Conservation (phyloP, 37 sponge, comb jelly and placozoan species). For the Halichondria panicea region DNA sequence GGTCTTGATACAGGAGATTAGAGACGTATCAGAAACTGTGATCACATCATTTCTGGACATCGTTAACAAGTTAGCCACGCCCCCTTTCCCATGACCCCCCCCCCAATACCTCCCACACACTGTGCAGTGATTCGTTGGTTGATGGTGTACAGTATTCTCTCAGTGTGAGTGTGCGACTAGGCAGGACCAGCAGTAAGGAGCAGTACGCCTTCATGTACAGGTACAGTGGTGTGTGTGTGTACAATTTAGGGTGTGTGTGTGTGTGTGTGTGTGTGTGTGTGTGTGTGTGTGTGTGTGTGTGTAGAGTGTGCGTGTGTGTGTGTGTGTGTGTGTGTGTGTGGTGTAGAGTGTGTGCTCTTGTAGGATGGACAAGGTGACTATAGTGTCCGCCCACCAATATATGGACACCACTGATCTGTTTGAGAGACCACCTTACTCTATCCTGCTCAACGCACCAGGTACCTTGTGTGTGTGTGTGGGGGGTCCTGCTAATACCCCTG, state of each 20-base stretch:
- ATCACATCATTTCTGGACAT: conserved; percentile 49
- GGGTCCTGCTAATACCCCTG: no score
- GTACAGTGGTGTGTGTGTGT: background rate
- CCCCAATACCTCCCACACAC: background rate
- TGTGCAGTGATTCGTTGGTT: background rate
- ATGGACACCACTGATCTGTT: conserved; percentile 47
- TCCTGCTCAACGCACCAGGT: no score
- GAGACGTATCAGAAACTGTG: conserved; percentile 53
- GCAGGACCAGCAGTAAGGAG: conserved; percentile 75
- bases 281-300: background rate
- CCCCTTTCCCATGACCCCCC: background rate
- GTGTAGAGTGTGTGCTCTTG: no score
- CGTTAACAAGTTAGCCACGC: conserved; percentile 49
- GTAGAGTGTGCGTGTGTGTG: background rate
- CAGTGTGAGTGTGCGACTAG: conserved; percentile 70
- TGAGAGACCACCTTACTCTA: conserved; percentile 64
- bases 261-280: background rate
- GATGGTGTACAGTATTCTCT: conserved; percentile 14
- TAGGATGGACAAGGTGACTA: background rate
- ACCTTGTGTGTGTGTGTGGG: no score
- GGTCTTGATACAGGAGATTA: conserved; percentile 83
- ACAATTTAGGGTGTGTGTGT: no score
- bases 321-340: no score
- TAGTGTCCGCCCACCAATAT: conserved; percentile 35
- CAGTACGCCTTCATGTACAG: conserved; percentile 91